Evolutionary conservation across 2,888 invertebrate genomes (phyloP).

Genomic region (Hylaea fasciaria): DNA sequence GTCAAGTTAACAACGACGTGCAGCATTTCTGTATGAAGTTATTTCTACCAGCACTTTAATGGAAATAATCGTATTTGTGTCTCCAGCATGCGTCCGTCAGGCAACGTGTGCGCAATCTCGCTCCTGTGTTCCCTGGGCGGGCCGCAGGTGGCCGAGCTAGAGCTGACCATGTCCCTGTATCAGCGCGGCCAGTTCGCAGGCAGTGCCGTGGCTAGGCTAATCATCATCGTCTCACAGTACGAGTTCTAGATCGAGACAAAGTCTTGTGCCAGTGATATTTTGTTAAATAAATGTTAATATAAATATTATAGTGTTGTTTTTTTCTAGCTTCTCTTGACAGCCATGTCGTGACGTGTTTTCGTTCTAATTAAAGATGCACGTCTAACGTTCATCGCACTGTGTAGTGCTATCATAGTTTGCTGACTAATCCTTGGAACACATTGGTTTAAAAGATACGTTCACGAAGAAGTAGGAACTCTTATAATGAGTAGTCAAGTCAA

Average conservation of each 20-base stretch:
- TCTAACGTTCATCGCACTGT: too few species aligned
- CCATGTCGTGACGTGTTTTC: too few species aligned
- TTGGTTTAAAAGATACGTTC: too few species aligned
- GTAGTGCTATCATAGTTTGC: too few species aligned
- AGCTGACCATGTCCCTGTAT: slow-evolving; percentile 93
- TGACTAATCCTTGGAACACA: too few species aligned
- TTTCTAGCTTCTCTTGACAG: background rate
- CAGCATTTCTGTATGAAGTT: too few species aligned
- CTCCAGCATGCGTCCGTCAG: slow-evolving; percentile 82
- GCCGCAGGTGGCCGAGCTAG: slow-evolving; percentile 96
- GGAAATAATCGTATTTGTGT: too few species aligned
- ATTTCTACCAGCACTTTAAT: too few species aligned
- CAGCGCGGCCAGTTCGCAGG: slow-evolving; percentile 90
- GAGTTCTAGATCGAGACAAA: slow-evolving; percentile 73
- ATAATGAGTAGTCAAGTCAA: too few species aligned
- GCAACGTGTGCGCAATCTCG: slow-evolving; percentile 90
- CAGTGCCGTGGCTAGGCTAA: slow-evolving; percentile 92
- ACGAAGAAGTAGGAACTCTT: too few species aligned
- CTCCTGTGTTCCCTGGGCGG: slow-evolving; percentile 90
- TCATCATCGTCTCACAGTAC: slow-evolving; percentile 93
- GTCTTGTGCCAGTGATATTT: slow-evolving; percentile 27
- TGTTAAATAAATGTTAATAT: slow-evolving; percentile 23
- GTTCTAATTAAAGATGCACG: too few species aligned
- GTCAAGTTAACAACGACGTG: too few species aligned
- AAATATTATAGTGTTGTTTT: background rate